These are phyloP conservation scores for Pollimyrus isidori DNA, from an alignment of 2,113 vertebrate genomes.

Conservation along the genomic window DNA sequence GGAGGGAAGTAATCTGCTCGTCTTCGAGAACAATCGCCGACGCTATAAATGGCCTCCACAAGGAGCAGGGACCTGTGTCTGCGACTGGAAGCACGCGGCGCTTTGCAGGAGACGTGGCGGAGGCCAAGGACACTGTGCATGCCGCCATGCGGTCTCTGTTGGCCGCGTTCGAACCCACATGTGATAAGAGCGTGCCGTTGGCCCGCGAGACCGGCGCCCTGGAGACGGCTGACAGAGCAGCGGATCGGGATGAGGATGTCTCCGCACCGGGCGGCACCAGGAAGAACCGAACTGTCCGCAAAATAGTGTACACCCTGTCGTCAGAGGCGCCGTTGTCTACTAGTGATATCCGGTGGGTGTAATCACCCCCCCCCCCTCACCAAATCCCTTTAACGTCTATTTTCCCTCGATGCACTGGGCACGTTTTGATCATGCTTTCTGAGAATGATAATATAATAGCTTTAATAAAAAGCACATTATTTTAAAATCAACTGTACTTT, in stretches of 20 bases:
- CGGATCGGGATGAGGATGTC: not conserved
- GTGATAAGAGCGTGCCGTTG: constrained; percentile 10
- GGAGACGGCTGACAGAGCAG: constrained; percentile 21
- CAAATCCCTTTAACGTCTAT: not conserved
- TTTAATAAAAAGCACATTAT: not conserved
- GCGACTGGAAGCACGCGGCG: constrained; percentile 35
- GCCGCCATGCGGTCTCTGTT: constrained; percentile 57
- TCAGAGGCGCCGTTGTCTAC: constrained; percentile 29
- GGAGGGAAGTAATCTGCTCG: constrained; percentile 47
- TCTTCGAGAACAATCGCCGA: constrained; percentile 51
- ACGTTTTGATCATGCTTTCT: not conserved
- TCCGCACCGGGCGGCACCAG: not conserved
- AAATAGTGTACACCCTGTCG: constrained; percentile 40
- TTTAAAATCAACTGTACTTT: not conserved
- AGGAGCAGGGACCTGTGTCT: not conserved
- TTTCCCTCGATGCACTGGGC: not conserved
- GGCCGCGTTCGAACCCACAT: constrained; percentile 33
- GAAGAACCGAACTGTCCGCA: constrained; percentile 40
- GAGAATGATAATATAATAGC: not conserved
- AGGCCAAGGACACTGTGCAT: constrained; percentile 55
- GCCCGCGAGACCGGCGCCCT: constrained; percentile 27
- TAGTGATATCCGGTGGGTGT: constrained; percentile 70
- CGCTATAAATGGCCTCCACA: constrained; percentile 38
- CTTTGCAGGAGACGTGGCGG: constrained; percentile 32
- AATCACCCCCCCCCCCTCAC: not conserved